These are phyloP conservation scores for Alethe castanea DNA, from an alignment of 2,113 vertebrate genomes.

Conservation along the genomic window DNA sequence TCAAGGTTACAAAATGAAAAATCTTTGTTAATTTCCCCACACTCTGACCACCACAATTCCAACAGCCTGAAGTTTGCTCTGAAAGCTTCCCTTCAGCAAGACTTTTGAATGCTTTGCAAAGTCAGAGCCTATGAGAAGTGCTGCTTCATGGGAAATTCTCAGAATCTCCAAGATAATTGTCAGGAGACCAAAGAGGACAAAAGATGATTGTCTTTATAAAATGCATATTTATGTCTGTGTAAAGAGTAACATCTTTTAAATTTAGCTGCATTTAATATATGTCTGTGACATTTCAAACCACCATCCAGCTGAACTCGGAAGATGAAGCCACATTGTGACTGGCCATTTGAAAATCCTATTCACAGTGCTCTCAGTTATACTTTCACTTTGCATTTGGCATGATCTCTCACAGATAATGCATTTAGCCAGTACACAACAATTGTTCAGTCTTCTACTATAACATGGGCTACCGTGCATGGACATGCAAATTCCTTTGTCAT, in stretches of 20 bases:
- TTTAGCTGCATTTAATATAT: slow-evolving; percentile 44
- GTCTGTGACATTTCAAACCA: slow-evolving; percentile 25
- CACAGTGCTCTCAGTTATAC: slow-evolving; percentile 10
- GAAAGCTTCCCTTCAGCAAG: not conserved
- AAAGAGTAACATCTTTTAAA: slow-evolving; percentile 21
- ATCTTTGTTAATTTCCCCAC: not conserved
- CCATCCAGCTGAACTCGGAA: slow-evolving; percentile 20
- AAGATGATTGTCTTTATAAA: not conserved
- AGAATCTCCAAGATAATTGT: not conserved
- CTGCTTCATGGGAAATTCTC: not conserved
- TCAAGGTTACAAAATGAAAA: not conserved
- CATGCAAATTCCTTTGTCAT: slow-evolving; percentile 49
- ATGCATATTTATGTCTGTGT: slow-evolving; percentile 4
- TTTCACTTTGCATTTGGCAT: slow-evolving; percentile 47
- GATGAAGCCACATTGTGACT: not conserved
- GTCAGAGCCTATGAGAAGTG: not conserved
- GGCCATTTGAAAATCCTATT: not conserved
- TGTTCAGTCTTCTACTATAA: not conserved
- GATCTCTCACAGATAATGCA: slow-evolving; percentile 50
- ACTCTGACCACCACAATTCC: not conserved
- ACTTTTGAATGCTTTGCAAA: not conserved
- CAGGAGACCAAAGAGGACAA: not conserved
- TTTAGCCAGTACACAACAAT: slow-evolving; percentile 36
- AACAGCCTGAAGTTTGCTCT: not conserved
- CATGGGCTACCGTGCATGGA: not conserved